These are phyloP conservation scores for Parazoanthus swiftii DNA, from an alignment of 92 coral and sea anemone genomes.

Conservation along the genomic window DNA sequence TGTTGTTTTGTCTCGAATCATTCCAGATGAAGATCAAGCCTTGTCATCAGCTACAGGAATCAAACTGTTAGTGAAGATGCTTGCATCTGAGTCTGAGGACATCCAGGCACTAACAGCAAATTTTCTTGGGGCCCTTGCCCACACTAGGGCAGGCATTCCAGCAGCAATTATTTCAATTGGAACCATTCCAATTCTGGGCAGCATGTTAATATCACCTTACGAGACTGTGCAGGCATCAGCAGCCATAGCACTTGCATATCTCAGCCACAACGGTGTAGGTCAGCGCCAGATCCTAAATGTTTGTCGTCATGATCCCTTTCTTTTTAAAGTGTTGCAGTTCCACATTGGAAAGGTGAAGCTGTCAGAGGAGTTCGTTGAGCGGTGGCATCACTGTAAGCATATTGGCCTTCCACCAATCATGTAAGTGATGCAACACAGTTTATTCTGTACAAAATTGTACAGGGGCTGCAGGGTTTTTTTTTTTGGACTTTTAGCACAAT, in stretches of 20 bases:
- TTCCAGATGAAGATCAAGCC: constrained; percentile 95
- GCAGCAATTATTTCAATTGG: constrained; percentile 93
- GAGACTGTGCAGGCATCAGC: constrained; percentile 91
- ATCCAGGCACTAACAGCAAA: constrained; percentile 84
- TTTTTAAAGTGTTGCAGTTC: constrained; percentile 79
- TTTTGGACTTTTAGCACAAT: no score
- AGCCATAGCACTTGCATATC: constrained; percentile 90
- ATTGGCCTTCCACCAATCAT: constrained; percentile 91
- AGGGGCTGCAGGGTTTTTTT: background rate
- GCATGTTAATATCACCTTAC: constrained; percentile 74
- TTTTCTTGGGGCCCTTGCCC: constrained; percentile 92
- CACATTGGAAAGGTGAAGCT: constrained; percentile 93
- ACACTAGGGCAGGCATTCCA: constrained; percentile 96
- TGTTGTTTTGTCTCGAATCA: constrained; percentile 83
- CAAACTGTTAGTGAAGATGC: constrained; percentile 74
- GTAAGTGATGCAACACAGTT: constrained; percentile 49
- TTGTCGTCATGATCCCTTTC: constrained; percentile 90
- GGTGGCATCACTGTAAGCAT: constrained; percentile 95
- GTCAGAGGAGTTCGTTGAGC: constrained; percentile 89
- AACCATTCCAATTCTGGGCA: constrained; percentile 73
- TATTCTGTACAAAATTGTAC: background rate
- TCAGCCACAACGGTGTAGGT: constrained; percentile 89
- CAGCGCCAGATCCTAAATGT: constrained; percentile 89
- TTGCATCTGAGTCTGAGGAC: constrained; percentile 74
- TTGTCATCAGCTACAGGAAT: constrained; percentile 88